Base-by-base conservation (phyloP, 2,888 invertebrate species). In the Adelphocoris suturalis region DNA sequence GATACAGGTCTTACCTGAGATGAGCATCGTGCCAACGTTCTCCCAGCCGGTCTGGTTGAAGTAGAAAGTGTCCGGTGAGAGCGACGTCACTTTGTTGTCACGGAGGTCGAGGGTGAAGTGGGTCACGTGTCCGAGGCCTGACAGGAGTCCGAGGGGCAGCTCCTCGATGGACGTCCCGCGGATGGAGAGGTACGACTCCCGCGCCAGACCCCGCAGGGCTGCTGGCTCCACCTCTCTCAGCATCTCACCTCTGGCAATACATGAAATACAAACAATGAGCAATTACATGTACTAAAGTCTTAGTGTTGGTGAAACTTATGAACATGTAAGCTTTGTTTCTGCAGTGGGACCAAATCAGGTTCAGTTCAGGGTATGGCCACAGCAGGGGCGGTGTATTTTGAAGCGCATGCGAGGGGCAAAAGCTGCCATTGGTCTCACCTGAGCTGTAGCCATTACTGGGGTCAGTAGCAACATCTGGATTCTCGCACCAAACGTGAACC, bases 21-120 rank as follows among this genome's bases (percentile, higher is more conserved):
- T 96, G 93, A 97, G 95, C 93, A 97, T 96, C 4, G 98, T 97
- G 16, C 97, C 97, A 91, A 97, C 96, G 92, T 96, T 96, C 93
- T 97, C 97, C 97, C 97, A 97, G 92, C 96, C 96, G 28, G 97
- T 96, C 92, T 96, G 96, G 93, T 98, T 97, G 47, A 97, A 96
- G 93, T 98, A 98, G 93, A 98, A 96, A 91, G 97, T 96, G 91
- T 97, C 97, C 89, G 97, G 96, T 93, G 96, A 96, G 91, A 98
- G 94, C 89, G 96, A 95, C 52, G 96, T 95, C 92, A 98, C 95
- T 94, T 96, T 95, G 94, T 98, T 98, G 93, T 96, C 95, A 91
- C 97, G 96, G 92, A 98, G 94, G 94, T 98, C 97, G 91, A 98
- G 95, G 76, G 96, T 96, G 90, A 98, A 94, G 93, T 97, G 97